These are phyloP conservation scores for Drosophila hamatofila DNA, from an alignment of 2,888 invertebrate genomes.

Conservation along the genomic window DNA sequence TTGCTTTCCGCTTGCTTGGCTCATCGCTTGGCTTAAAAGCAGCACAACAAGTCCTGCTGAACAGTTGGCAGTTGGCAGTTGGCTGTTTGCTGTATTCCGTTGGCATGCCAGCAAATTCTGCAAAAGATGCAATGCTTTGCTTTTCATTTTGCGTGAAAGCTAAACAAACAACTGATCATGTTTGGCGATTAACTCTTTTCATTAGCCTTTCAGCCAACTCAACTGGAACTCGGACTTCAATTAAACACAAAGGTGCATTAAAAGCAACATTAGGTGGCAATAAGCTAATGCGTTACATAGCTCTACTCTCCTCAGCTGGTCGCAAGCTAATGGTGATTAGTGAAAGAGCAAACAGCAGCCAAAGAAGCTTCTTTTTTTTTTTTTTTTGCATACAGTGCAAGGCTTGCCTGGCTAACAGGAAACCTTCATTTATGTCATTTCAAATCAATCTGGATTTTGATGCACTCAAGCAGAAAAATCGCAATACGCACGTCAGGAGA, in stretches of 20 bases:
- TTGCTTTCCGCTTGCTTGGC: slow-evolving; percentile 20
- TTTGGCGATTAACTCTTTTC: not conserved
- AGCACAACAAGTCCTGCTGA: not conserved
- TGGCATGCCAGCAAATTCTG: not conserved
- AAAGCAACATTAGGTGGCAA: not conserved
- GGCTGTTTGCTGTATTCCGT: not conserved
- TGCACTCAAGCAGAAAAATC: not conserved
- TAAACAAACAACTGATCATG: not conserved
- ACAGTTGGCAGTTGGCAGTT: not conserved
- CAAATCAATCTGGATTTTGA: not conserved
- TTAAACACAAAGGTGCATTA: not conserved
- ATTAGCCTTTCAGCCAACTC: not conserved
- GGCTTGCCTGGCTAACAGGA: not conserved
- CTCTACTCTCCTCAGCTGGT: not conserved
- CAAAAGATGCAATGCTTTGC: not conserved
- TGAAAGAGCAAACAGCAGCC: not conserved
- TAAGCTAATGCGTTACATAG: not conserved
- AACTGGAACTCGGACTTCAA: not conserved
- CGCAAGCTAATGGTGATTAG: not conserved
- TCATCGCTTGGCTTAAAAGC: slow-evolving; percentile 6
- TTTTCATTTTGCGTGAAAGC: not conserved
- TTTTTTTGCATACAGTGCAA: not conserved
- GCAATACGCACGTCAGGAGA: not conserved
- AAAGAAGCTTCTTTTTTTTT: not conserved
- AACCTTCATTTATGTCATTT: not conserved